Evolutionary conservation across 2,888 invertebrate genomes (phyloP).

Genomic region (Holacanthella duospinosa): DNA sequence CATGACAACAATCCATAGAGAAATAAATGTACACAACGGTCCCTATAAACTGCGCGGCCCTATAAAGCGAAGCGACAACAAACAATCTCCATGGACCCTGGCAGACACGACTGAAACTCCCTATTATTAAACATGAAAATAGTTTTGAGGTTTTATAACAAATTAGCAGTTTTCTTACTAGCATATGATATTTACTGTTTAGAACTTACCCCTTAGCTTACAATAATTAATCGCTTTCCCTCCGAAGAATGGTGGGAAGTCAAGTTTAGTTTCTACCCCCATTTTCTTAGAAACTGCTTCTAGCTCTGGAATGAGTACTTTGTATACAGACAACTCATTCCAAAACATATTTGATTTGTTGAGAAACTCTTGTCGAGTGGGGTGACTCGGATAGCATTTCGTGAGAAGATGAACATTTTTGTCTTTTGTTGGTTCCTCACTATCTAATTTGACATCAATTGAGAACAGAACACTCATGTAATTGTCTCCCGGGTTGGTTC

Average conservation of each 20-base stretch:
- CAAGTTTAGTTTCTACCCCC: not conserved
- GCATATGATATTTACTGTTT: too few relatives aligned
- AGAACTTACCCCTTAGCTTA: not conserved
- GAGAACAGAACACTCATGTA: not conserved
- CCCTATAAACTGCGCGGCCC: too few relatives aligned
- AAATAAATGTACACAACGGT: too few relatives aligned
- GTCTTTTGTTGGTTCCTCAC: too few relatives aligned
- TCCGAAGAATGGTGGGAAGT: not conserved
- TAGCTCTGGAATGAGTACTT: not conserved
- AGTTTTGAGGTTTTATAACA: too few relatives aligned
- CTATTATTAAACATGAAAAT: too few relatives aligned
- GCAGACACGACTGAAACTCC: too few relatives aligned
- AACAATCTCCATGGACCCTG: too few relatives aligned
- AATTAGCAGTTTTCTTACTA: too few relatives aligned
- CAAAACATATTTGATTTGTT: not conserved
- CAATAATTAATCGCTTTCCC: not conserved
- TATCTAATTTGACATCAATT: not conserved
- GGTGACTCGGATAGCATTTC: not conserved
- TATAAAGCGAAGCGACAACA: too few relatives aligned
- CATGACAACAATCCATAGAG: too few relatives aligned
- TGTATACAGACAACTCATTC: not conserved
- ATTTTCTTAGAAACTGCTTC: not conserved
- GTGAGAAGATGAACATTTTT: not conserved
- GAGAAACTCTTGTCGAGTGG: not conserved
- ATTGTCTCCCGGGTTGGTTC: constrained; percentile 1